phyloP scores from a whole-genome alignment of 2,888 invertebrate genomes.

The Vesta saturnalis region DNA sequence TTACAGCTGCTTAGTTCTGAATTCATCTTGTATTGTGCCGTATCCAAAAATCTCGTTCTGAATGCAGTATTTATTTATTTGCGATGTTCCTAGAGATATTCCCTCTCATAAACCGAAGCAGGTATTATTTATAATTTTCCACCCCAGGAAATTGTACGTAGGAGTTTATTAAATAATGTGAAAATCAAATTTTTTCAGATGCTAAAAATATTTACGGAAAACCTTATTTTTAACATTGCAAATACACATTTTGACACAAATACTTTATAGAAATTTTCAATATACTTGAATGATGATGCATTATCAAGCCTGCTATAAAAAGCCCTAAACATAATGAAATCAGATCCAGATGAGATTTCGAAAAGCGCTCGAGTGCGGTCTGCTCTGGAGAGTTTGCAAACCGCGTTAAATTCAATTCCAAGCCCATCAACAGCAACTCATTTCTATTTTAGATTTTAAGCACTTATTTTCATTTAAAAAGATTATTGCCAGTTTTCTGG shows the following conservation, averaged over 20 bases:
- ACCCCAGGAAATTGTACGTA: neutral
- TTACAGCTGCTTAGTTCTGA: no score
- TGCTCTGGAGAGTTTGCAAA: constrained; percentile 34
- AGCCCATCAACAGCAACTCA: constrained; percentile 51
- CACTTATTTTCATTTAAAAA: constrained; percentile 38
- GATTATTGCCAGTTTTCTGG: neutral
- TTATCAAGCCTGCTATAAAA: constrained; percentile 23
- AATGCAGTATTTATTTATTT: no score
- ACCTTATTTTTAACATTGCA: neutral
- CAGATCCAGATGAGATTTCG: constrained; percentile 34
- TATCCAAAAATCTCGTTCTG: no score
- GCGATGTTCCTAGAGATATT: no score
- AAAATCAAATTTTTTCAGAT: neutral
- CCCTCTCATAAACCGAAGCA: neutral
- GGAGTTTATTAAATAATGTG: neutral
- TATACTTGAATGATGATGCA: constrained; percentile 24
- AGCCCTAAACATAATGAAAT: constrained; percentile 29
- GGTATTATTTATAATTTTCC: neutral
- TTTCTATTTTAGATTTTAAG: constrained; percentile 50
- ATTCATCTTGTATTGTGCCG: no score
- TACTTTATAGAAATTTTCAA: constrained; percentile 14
- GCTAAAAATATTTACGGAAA: neutral
- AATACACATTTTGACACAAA: neutral
- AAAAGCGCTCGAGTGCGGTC: constrained; percentile 32
- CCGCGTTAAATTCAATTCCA: constrained; percentile 52